Evolutionary conservation across 2,797 vertebrate genomes (phyloP), one percentile per base, ranked within the genome.

Genomic region (Sebastiscus albofasciatus): DNA sequence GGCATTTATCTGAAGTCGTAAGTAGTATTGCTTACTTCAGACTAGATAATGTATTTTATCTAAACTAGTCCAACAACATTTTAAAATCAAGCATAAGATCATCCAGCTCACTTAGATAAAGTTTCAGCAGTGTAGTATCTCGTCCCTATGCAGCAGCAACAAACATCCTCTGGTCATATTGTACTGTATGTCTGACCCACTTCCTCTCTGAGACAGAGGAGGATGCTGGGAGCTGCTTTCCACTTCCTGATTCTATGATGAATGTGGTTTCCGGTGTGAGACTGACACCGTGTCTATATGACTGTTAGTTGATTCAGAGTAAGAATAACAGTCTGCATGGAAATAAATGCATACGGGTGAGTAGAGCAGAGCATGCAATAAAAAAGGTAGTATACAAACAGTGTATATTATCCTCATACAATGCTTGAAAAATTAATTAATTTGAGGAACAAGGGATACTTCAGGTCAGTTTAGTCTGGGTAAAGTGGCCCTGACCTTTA

Each of bases 181-280:
- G 56, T 58, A 70, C 62, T 83, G 67, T 71, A 68, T 80, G 88
- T 91, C 89, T 92, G 80, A 79, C 80, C 83, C 81, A 85, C 83
- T 89, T 94, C 90, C 89, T 89, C 67, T 85, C 65, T 20, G 55
- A 85, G 67, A 82, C 74, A 84, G 27, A 81, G 54, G 34, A 34
- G 72, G 80, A 82, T 81, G 76, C 59, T 66, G 75, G 67, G 67
- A 68, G 72, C 69, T 66, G 39, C 72, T 81, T 87, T 90, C 87
- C 86, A 92, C 89, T 93, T 92, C 88, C 89, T 88, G 93, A 81
- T 88, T 87, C 80, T 87, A 77, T 77, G 79, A 87, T 73, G 14
- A 85, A 18, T 90, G 91, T 80, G 87, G 90, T 94, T 95, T 96
- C 93, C 91, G 85, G 56, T 85, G 86, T 89, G 88, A 93, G 46